Conservation (phyloP, 92 coral and sea anemone species). For the Phymanthus crucifer region DNA sequence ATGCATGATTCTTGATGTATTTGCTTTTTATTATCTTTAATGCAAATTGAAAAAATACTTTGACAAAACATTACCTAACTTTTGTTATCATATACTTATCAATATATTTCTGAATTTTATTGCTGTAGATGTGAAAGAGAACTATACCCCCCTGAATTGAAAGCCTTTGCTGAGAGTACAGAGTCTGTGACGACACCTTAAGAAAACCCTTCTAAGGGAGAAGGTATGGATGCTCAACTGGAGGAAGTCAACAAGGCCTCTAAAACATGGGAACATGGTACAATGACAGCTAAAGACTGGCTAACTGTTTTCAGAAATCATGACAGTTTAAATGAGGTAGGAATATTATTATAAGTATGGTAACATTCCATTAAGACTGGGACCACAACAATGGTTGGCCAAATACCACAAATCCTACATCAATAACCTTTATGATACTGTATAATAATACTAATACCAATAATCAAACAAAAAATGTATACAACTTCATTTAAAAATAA, state of each 20-base stretch:
- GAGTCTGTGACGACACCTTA: conserved; percentile 27
- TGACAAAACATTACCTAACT: too few species aligned
- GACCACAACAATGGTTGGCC: not conserved
- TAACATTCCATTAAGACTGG: too few species aligned
- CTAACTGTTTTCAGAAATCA: conserved; percentile 28
- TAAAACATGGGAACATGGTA: conserved; percentile 12
- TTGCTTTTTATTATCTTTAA: too few species aligned
- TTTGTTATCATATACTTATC: too few species aligned
- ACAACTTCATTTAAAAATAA: not conserved
- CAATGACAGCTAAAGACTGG: conserved; percentile 36
- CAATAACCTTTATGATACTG: not conserved
- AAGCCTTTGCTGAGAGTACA: not conserved
- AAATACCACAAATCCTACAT: not conserved
- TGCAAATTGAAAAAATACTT: too few species aligned
- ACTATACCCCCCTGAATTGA: conserved; percentile 14
- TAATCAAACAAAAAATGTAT: not conserved
- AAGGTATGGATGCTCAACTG: conserved; percentile 38
- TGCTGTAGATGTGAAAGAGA: conserved; percentile 11
- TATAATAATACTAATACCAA: not conserved
- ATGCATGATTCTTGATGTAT: too few species aligned
- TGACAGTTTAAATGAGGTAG: conserved; percentile 14
- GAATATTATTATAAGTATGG: not conserved
- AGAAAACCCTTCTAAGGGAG: conserved; percentile 35
- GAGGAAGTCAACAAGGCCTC: conserved; percentile 29
- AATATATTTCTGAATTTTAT: not conserved